Evolutionary conservation across 2,797 vertebrate species (phyloP).

Genomic region (Bradypodion ventrale): DNA sequence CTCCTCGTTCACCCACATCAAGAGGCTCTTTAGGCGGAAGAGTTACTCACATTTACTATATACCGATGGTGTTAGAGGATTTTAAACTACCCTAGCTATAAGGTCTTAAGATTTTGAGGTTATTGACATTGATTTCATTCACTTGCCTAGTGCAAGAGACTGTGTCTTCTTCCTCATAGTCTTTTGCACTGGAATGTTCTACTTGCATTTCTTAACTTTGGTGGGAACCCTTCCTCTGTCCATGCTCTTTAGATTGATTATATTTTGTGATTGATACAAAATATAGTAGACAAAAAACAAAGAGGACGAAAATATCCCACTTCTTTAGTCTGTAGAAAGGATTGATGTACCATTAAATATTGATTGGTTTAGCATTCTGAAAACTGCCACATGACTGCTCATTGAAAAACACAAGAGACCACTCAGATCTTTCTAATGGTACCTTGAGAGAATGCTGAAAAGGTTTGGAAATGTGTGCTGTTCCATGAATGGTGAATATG

Average conservation of each 20-base stretch:
- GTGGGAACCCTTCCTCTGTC: neutral
- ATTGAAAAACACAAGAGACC: neutral
- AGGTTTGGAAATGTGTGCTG: neutral
- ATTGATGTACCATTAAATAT: constrained; percentile 20
- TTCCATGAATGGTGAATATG: constrained; percentile 9
- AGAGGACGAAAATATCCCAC: neutral
- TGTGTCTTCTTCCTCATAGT: neutral
- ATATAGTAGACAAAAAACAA: constrained; percentile 15
- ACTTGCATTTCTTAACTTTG: neutral
- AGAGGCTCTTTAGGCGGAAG: too few species aligned
- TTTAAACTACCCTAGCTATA: neutral
- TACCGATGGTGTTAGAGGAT: neutral
- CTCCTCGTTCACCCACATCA: too few species aligned
- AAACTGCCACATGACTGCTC: neutral
- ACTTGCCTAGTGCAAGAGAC: neutral
- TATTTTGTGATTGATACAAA: constrained; percentile 12
- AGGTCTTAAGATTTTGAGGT: neutral
- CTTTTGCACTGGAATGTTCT: constrained; percentile 34
- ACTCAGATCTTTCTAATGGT: neutral
- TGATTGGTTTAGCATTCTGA: constrained; percentile 14
- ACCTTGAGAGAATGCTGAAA: neutral
- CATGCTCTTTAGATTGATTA: neutral
- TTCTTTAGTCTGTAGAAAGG: constrained; percentile 9
- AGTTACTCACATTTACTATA: neutral
- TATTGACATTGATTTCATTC: neutral